Evolutionary conservation across 2,797 vertebrate genomes (phyloP), one percentile per base, ranked within the genome.

Genomic region (Epinephelus malabaricus): DNA sequence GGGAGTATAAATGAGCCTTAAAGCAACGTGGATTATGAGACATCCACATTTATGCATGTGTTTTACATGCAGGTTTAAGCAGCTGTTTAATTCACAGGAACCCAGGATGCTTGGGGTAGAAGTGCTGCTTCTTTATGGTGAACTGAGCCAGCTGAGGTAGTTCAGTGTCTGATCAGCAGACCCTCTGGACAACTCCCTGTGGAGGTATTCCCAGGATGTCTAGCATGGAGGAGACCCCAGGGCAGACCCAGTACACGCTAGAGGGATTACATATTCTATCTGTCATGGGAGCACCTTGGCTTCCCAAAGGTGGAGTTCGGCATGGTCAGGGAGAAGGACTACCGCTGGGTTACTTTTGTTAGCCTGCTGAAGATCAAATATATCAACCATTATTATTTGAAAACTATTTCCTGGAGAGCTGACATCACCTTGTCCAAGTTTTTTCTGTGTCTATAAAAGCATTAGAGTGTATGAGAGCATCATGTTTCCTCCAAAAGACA

Each of bases 401-500:
- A 30, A 64, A n/a, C 1, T 6, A 5, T 64, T 64, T 49, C 3
- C 43, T 69, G 23, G 66, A 6, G 2, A 34, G 19, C 34, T 40
- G 46, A 60, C 12, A n/a, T 49, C 21, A 25, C 15, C 21, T 18
- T 51, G 47, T 8, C 19, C 13, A 19, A 12, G 23, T 11, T 56
- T 62, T 27, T 34, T 12, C 27, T 1, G 27, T 72, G 17, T 51
- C 14, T n/a, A 5, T n/a, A 18, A 14, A 60, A 54, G 56, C 59
- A 53, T 68, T 59, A 30, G 3, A 67, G n/a, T 53, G 18, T 15
- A 27, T 60, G 4, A 67, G n/a, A 60, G 18, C n/a, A 27, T 66
- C 55, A 40, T 15, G 25, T 60, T 56, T 19, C 63, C 79, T 79
- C 82, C 84, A 73, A 77, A 79, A 82, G 66, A 72, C 70, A 72